Base-by-base conservation (phyloP, 2,888 invertebrate species). In the Pristionchus mayeri region DNA sequence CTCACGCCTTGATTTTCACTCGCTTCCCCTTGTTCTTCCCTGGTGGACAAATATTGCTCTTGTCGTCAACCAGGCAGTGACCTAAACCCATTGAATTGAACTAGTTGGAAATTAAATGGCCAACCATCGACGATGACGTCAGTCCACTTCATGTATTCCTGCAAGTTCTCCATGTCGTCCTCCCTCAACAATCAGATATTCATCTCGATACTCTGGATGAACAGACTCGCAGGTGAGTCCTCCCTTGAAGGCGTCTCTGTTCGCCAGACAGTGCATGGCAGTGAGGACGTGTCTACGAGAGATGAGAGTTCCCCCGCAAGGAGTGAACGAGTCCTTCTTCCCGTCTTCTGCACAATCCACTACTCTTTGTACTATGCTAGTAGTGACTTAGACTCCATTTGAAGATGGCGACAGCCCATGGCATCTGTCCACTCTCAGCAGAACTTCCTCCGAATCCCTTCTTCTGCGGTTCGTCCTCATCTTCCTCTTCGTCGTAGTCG, bases 211-310 rank as follows among this genome's bases (percentile, higher is more conserved):
- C 3, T n/a, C 13, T 16, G n/a, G 6, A 1, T 16, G 24, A 16
- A 24, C 44, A 24, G 0, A 44, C 44, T 27, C 48, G 75, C 44
- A 75, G 18, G 6, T 21, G 7, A 11, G n/a, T 27, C 48, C 24
- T 48, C 44, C 48, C 24, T n/a, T 34, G 21, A 37, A 37, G 6
- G 24, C 27, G 13, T 67, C 37, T 37, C 24, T 21, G 21, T 67
- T 67, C 21, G 13, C 18, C 48, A 79, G 11, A 57, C 79, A 79
- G 37, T 79, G 79, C 11, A 54, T 34, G 4, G 79, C 79, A 54
- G 79, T 79, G 27, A 54, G 18, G 16, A 79, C 79, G 13, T 79
- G 79, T 34, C 79, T 40, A 54, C 57, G 79, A 34, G 79, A 79
- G 34, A 79, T 79, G 3, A 79, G 54, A 30, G 79, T 79, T 6